phyloP scores from a whole-genome alignment of 2,797 vertebrate species.

The Emys orbicularis region DNA sequence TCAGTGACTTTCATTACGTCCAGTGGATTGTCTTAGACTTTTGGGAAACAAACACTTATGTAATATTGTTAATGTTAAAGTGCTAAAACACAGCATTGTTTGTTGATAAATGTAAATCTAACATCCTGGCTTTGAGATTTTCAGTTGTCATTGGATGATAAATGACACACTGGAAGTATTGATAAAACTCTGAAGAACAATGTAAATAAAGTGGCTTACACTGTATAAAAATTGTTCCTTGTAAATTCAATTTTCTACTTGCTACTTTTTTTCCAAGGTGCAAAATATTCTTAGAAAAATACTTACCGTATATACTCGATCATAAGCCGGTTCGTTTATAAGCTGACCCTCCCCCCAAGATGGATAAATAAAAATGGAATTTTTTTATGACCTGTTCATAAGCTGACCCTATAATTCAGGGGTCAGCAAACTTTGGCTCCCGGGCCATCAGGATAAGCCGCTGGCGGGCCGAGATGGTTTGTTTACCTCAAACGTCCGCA shows the following conservation, averaged over 20 bases:
- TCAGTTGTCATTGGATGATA: not conserved
- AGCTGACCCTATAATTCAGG: too few relatives aligned
- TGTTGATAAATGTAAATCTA: not conserved
- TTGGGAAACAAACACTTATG: slow-evolving; percentile 2
- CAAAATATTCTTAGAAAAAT: not conserved
- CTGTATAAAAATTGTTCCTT: slow-evolving; percentile 48
- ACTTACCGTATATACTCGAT: not conserved
- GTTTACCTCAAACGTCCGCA: too few relatives aligned
- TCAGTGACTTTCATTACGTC: not conserved
- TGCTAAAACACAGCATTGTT: slow-evolving; percentile 4
- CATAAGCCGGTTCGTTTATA: too few relatives aligned
- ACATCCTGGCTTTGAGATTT: not conserved
- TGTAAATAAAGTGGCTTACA: slow-evolving; percentile 68
- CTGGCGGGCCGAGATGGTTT: too few relatives aligned
- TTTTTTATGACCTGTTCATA: too few relatives aligned
- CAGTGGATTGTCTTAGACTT: slow-evolving; percentile 10
- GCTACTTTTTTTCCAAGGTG: not conserved
- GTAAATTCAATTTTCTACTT: not conserved
- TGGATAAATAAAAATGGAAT: too few relatives aligned
- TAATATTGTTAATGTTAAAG: not conserved
- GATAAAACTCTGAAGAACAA: slow-evolving; percentile 18
- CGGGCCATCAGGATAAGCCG: too few relatives aligned
- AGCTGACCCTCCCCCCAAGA: too few relatives aligned
- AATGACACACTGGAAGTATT: not conserved
- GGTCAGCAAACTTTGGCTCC: too few relatives aligned